Evolutionary conservation across 2,888 invertebrate species (phyloP), one percentile per base, ranked within the genome.

Genomic region (Tholera decimalis): DNA sequence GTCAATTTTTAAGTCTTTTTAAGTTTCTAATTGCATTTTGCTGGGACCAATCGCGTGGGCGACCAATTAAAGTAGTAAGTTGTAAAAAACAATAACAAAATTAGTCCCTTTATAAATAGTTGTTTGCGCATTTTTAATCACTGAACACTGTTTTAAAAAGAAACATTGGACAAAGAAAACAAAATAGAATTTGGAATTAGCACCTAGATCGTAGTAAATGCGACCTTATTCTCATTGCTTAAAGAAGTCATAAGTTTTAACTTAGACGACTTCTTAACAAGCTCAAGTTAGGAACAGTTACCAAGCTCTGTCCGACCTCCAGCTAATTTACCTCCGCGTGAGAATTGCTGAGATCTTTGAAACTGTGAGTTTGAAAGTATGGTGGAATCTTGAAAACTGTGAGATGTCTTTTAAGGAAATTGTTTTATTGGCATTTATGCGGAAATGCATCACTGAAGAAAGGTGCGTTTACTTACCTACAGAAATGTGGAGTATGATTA

Each of bases 231-330:
- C 20, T 46, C 49, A 57, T 63, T 72, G 49, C 50, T 13, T n/a
- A 46, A 58, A 41, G 43, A 46, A 55, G 41, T 33, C 44, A 22
- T n/a, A 61, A 72, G 41, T 77, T 77, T 43, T 24, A 73, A 66
- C 56, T 74, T 60, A 28, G 26, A 73, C 24, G 24, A 56, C 28
- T 47, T 77, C 39, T 1, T 65, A 58, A 55, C 66, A 59, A 73
- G 66, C 44, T 64, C 8, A 41, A 72, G 44, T 72, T 30, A 44
- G 26, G 11, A 46, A 15, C 44, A 43, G 37, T 76, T 76, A 30
- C 44, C 35, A 65, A 73, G 78, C 43, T 47, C 26, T 43, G 55
- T 55, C 47, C 43, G 50, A 55, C 35, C 41, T 6, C 46, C 9
- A 22, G 66, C 33, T 58, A 41, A n/a, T 63, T 58, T 56, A 43